Evolutionary conservation across 2,113 vertebrate species (phyloP), one percentile per base, ranked within the genome.

Genomic region (Acrocephalus arundinaceus): DNA sequence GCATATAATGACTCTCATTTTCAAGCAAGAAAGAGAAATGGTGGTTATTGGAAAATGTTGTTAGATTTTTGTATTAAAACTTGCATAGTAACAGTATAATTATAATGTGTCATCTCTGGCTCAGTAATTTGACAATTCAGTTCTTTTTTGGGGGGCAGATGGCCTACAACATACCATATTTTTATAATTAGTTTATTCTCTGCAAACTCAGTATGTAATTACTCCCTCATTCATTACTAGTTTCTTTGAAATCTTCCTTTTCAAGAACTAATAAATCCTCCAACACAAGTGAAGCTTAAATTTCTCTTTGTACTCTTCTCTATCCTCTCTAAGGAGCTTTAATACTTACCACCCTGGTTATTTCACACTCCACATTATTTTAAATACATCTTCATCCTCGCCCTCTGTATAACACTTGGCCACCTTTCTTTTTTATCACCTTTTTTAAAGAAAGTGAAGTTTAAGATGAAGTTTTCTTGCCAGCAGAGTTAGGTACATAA

Each of bases 171-270:
- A 89, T 48, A 88, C 90, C 85, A 43, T 93, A 94, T 93, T 96
- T 96, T 97, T 93, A 95, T 94, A 93, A 95, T 95, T 96, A 96
- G 90, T 96, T 97, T 95, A 90, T 94, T 95, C 88, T 94, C 83
- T 95, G 88, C 90, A 94, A 93, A 92, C 76, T 92, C 92, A 88
- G 85, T 92, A 89, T 96, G 90, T 95, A 96, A 95, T 96, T 97
- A 95, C 92, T 94, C 76, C 54, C 86, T 96, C 83, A 85, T 93
- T 96, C 88, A 89, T 94, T 96, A 85, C 88, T 61, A 68, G 93
- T 92, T 97, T 94, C 94, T 97, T 93, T 96, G 90, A 96, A 96
- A 94, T 94, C 86, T 90, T 91, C 71, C 59, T 95, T 96, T 96
- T 90, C 76, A 73, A 90, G 83, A 94, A 92, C 90, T 90, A 92